Evolutionary conservation across 2,113 vertebrate species (phyloP), one percentile per base, ranked within the genome.

Genomic region (Lathamus discolor): DNA sequence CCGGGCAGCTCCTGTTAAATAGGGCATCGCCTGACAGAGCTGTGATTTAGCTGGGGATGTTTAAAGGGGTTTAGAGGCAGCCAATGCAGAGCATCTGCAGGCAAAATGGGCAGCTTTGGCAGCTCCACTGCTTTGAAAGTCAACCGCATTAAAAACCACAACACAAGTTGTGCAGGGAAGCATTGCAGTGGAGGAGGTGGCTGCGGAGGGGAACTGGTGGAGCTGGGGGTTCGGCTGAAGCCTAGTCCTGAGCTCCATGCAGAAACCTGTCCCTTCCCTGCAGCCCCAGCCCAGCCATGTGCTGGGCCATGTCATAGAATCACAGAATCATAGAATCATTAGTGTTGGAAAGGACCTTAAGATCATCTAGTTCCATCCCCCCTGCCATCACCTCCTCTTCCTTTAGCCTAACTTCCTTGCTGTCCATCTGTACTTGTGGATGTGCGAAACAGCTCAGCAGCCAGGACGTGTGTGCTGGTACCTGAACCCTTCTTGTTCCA

Each of bases 1-100:
- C 61, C 8, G 6, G 76, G 94, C 93, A 83, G 92, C 84, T 94
- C 18, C 90, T 92, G 97, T 94, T 97, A 88, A 97, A 95, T 94
- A 96, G 95, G 96, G 95, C 95, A 86, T 93, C 13, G 92, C 96
- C 95, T 96, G 96, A 69, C 93, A 93, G 93, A 91, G 83, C 95
- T 78, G 88, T 92, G 91, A 95, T 97, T 96, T 94, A 97, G 93
- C 90, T 63, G 59, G 79, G 74, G 89, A 93, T 96, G 6, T 92
- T 95, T 63, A 44, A 17, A 91, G 96, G 85, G 90, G 75, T 85
- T 90, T 73, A 11, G 72, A 96, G 94, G 88, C 94, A 82, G 93
- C 96, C 95, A 96, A 14, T 15, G 66, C 70, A 6, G 83, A 96
- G 91, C 96, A 94, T 94, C 96, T 97, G 97, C 90, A 74, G 74